Evolutionary conservation across 2,113 vertebrate species (phyloP), one percentile per base, ranked within the genome.

Genomic region (Riparia riparia): DNA sequence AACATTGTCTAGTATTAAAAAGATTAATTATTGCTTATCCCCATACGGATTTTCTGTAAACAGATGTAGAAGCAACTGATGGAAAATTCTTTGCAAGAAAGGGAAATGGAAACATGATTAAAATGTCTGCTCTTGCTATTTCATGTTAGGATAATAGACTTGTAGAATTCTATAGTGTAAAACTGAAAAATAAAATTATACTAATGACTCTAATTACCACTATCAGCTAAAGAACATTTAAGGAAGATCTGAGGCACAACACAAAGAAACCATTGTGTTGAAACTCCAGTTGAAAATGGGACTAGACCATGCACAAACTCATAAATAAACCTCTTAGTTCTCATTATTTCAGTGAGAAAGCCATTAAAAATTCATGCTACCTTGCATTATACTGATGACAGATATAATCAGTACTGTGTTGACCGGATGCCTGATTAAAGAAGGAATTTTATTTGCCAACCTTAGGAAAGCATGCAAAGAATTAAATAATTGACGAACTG

Each of bases 401-500:
- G 82, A 81, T 96, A 93, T 95, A 92, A 94, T 94, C 86, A 96
- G 90, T 71, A 90, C 50, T 50, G 72, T 94, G 88, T 95, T 97
- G 85, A 94, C 89, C 93, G 12, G 86, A 95, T 89, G 91, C 61
- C 69, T 97, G 86, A 97, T 94, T 96, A 97, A 97, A 95, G 92
- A 89, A 87, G 90, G 92, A 92, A 88, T 81, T 96, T 96, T 77
- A 95, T 94, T 92, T 96, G 64, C 65, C 72, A 91, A 64, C 6
- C 71, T 91, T 95, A 89, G 88, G 90, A 96, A 96, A 96, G 82
- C 54, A 94, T 72, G 71, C 20, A 9, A 95, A 96, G 87, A 90
- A 76, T 95, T 96, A 57, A 97, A 96, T 97, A 97, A 97, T 88
- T 97, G 95, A 97, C 73, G 63, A 89, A 96, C n/a, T 83, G 58